Conservation (phyloP, 2,797 vertebrate genomes). For the Poeciliopsis infans region DNA sequence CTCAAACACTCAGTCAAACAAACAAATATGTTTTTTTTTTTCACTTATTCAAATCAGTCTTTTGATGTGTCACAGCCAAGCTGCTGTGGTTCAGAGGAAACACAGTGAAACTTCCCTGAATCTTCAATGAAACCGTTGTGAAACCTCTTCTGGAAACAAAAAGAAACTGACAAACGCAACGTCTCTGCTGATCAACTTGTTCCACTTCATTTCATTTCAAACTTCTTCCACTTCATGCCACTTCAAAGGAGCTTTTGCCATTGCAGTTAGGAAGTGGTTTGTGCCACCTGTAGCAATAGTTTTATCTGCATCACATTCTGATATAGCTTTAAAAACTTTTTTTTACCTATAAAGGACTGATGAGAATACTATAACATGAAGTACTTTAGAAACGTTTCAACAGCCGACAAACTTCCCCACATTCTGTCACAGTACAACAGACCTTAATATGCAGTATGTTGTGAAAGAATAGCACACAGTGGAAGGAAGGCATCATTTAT, state of each 20-base stretch:
- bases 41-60: constrained; percentile 8
- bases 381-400: not conserved
- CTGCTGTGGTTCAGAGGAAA: constrained; percentile 22
- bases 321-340: not conserved
- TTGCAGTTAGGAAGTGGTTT: constrained; percentile 27
- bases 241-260: constrained; percentile 7
- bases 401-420: not conserved
- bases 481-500: not conserved
- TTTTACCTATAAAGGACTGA: not conserved
- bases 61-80: not conserved
- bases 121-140: constrained; percentile 8
- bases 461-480: not conserved
- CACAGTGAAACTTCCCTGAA: constrained; percentile 18
- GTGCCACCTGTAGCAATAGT: not conserved
- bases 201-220: not conserved
- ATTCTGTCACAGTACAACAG: not conserved
- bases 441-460: not conserved
- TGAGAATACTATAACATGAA: not conserved
- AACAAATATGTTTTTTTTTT: constrained; percentile 19
- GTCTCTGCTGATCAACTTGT: constrained; percentile 16
- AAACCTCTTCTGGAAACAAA: constrained; percentile 49
- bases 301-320: not conserved
- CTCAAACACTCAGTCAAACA: not conserved
- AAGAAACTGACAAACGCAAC: constrained; percentile 16
- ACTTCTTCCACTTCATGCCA: constrained; percentile 6